Base-by-base conservation (phyloP, 2,797 vertebrate species). In the Lutjanus argentimaculatus region DNA sequence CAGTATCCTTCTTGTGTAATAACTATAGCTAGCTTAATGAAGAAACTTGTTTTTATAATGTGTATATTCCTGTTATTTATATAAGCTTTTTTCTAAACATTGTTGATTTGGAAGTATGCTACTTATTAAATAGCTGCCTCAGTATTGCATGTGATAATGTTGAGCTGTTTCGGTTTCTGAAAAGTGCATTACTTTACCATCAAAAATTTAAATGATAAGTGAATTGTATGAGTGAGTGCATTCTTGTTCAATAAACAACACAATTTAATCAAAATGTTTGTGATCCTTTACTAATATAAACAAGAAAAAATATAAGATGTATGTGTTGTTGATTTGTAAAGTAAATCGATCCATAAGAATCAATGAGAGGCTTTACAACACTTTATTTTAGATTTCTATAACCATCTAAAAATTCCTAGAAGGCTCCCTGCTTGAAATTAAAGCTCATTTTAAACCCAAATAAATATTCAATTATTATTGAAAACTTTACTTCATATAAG, bases 41-140 rank as follows among this genome's bases (percentile, higher is more conserved):
- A 58, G 11, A 71, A 67, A 79, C 4, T 19, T 70, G 30, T 79
- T 81, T 87, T 83, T 80, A 57, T 79, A 64, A 30, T 87, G 65
- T 93, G 77, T 85, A 90, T 87, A 88, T 85, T 81, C 14, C 22
- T 86, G 74, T 88, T 93, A 95, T 95, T 95, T 95, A 94, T 93
- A 88, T 76, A 43, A 83, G 17, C 36, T 72, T 67, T 70, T 69
- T 69, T 82, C 68, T 58, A 75, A 74, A 82, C 22, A 46, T 76
- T 83, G 46, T 70, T 86, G 36, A 80, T 79, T 85, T 79, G 21
- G 16, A 84, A 76, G 19, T 61, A 53, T 67, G 12, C 59, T 82
- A 61, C 64, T 62, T 70, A 11, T 56, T 52, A 40, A 67, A 67
- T 79, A 63, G 68, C 22, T 83, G 43, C 15, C 46, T 83, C 70